phyloP scores from a whole-genome alignment of 2,113 vertebrate species.

The Actenoides lindsayi region DNA sequence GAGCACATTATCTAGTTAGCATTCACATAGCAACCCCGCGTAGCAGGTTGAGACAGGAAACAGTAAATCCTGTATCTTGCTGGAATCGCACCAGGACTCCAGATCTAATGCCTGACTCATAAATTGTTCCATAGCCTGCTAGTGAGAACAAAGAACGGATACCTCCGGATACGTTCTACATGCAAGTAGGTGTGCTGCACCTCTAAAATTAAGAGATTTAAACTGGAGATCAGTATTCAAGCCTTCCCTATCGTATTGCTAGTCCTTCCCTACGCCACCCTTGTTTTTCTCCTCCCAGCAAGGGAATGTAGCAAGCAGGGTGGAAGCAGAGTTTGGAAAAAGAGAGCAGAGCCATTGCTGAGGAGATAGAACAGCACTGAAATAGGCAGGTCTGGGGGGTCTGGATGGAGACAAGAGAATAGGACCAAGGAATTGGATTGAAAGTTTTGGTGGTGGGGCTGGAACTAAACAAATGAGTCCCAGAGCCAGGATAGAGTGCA shows the following conservation, averaged over 20 bases:
- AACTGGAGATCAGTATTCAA: neutral
- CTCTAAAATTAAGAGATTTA: neutral
- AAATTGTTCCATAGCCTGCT: neutral
- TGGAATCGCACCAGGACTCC: neutral
- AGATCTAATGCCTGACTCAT: neutral
- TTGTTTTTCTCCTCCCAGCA: neutral
- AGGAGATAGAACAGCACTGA: neutral
- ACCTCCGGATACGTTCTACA: neutral
- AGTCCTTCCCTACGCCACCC: neutral
- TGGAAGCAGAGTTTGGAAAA: neutral
- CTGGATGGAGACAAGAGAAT: neutral
- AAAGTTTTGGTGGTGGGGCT: neutral
- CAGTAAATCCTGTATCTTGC: neutral
- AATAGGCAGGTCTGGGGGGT: neutral
- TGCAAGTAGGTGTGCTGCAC: neutral
- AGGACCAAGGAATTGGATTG: neutral
- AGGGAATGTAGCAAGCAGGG: neutral
- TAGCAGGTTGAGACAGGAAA: constrained; percentile 31
- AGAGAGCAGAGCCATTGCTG: neutral
- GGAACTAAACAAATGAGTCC: neutral
- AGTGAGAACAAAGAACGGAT: neutral
- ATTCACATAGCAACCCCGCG: neutral
- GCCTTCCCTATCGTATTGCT: neutral
- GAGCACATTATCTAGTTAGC: neutral
- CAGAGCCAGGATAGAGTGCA: neutral